phyloP scores from a whole-genome alignment of 2,797 vertebrate species.

The Xiphophorus birchmanni region DNA sequence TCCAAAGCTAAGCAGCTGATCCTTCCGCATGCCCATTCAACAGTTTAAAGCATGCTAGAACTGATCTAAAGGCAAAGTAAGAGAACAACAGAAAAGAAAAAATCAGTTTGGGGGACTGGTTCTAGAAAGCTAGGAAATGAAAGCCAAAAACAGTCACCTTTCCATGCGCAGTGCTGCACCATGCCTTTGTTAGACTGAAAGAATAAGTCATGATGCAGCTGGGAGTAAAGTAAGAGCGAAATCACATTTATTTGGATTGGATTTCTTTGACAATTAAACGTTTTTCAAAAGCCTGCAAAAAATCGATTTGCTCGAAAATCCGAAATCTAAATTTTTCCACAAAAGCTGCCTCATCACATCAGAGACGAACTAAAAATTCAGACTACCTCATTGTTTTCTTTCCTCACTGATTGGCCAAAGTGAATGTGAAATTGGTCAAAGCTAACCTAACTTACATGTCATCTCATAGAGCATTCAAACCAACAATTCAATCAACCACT shows the following conservation, averaged over 20 bases:
- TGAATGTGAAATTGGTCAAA: slow-evolving; percentile 67
- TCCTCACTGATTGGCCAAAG: slow-evolving; percentile 68
- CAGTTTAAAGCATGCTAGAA: slow-evolving; percentile 99
- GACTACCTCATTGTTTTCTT: slow-evolving; percentile 60
- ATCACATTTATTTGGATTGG: slow-evolving; percentile 70
- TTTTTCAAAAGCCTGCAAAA: slow-evolving; percentile 12
- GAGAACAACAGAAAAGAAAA: slow-evolving; percentile 54
- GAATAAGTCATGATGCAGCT: slow-evolving; percentile 93
- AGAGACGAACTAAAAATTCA: slow-evolving; percentile 61
- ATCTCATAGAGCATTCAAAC: slow-evolving; percentile 87
- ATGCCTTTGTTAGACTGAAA: slow-evolving; percentile 80
- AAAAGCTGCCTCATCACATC: slow-evolving; percentile 95
- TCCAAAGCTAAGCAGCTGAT: slow-evolving; percentile 86
- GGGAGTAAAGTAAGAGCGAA: slow-evolving; percentile 70
- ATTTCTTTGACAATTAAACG: slow-evolving; percentile 40
- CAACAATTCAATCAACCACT: slow-evolving; percentile 85
- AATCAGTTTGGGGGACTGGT: slow-evolving; percentile 72
- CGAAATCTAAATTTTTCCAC: slow-evolving; percentile 48
- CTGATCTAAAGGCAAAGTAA: slow-evolving; percentile 85
- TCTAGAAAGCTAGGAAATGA: slow-evolving; percentile 62
- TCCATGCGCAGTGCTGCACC: slow-evolving; percentile 80
- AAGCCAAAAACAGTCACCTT: slow-evolving; percentile 76
- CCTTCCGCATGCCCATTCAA: slow-evolving; percentile 99
- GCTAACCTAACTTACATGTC: slow-evolving; percentile 76
- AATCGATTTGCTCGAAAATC: slow-evolving; percentile 53